phyloP scores from a whole-genome alignment of 2,797 vertebrate species.

The Limosa lapponica region DNA sequence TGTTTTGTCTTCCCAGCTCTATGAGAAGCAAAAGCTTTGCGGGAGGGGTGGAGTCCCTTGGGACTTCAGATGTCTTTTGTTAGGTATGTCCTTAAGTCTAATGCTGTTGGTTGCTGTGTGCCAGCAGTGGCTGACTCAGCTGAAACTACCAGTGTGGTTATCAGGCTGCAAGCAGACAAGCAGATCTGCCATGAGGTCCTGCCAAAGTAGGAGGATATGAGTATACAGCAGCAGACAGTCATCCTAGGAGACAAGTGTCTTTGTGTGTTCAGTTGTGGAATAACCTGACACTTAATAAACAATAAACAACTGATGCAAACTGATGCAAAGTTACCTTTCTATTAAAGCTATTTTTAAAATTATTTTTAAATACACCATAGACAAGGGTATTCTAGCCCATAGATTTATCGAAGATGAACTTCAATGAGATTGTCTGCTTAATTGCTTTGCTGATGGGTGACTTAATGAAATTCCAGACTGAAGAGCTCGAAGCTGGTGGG shows the following conservation, averaged over 20 bases:
- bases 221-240: background rate
- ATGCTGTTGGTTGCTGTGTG: rapidly evolving
- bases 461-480: background rate
- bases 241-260: background rate
- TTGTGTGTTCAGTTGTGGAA: background rate
- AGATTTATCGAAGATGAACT: background rate
- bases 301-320: background rate
- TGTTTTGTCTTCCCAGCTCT: background rate
- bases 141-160: background rate
- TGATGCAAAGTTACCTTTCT: background rate
- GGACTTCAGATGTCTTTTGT: background rate
- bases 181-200: background rate
- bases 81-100: background rate
- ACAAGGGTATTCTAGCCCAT: background rate
- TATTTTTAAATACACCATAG: background rate
- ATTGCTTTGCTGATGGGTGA: background rate
- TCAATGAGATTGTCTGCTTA: background rate
- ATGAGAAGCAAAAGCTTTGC: background rate
- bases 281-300: background rate
- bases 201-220: background rate
- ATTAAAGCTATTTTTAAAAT: background rate
- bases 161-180: background rate
- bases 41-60: background rate
- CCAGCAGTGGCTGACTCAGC: background rate
- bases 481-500: background rate